Evolutionary conservation across 2,113 vertebrate genomes (phyloP).

Genomic region (Lophochroa leadbeateri): DNA sequence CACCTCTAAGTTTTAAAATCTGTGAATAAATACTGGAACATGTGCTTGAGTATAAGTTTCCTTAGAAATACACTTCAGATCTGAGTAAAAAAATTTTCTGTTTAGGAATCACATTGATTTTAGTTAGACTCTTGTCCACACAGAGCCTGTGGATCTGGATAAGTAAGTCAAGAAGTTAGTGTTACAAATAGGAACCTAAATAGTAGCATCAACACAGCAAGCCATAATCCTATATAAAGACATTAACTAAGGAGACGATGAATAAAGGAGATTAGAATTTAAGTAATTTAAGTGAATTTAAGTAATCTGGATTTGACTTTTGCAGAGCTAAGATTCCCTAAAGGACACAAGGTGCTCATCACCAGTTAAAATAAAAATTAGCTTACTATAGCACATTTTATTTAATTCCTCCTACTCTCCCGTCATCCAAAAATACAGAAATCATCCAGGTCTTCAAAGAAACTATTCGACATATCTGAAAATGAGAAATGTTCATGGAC

Average conservation of each 20-base stretch:
- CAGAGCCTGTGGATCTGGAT: not conserved
- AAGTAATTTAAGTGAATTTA: not conserved
- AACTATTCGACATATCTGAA: not conserved
- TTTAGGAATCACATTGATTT: not conserved
- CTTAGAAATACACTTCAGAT: not conserved
- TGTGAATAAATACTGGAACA: not conserved
- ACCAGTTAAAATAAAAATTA: not conserved
- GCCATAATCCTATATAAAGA: not conserved
- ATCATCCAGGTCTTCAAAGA: not conserved
- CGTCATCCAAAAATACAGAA: not conserved
- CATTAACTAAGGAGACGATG: not conserved
- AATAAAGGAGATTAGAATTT: constrained; percentile 15
- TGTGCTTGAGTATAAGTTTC: not conserved
- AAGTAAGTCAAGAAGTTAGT: not conserved
- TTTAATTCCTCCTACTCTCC: not conserved
- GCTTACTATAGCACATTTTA: not conserved
- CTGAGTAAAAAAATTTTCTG: not conserved
- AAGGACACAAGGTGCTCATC: not conserved
- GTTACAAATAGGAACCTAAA: constrained; percentile 6
- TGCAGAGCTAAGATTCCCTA: not conserved
- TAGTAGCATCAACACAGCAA: not conserved
- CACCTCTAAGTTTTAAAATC: not conserved
- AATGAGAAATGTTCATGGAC: not conserved
- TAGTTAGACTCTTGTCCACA: not conserved
- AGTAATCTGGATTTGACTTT: constrained; percentile 24